Conservation (phyloP, 2,113 vertebrate genomes). For the Caranx melampygus region DNA sequence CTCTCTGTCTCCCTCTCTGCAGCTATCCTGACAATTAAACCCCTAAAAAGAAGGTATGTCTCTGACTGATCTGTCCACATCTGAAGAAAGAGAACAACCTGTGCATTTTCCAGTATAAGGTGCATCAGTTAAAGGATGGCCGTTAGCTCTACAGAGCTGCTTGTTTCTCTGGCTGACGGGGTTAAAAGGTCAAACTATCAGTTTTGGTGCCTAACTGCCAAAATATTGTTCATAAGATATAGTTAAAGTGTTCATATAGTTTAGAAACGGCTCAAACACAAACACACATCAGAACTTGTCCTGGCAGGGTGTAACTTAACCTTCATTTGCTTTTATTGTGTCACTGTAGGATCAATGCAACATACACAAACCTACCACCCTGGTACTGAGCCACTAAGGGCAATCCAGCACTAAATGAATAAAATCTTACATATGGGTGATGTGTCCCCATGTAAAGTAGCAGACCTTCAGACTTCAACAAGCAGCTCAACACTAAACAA, state of each 20-base stretch:
- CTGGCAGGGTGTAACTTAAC: too few species aligned
- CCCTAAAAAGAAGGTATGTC: neutral
- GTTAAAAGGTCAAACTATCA: slow-evolving; percentile 58
- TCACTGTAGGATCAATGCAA: too few species aligned
- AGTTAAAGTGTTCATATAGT: too few species aligned
- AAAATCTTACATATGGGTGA: neutral
- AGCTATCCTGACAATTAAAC: too few species aligned
- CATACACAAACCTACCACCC: too few species aligned
- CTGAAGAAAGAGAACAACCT: neutral
- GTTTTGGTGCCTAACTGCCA: slow-evolving; percentile 28
- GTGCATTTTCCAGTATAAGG: neutral
- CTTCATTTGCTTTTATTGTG: too few species aligned
- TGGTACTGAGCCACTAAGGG: too few species aligned
- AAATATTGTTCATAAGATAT: too few species aligned
- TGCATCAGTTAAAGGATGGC: slow-evolving; percentile 32
- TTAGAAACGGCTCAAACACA: too few species aligned
- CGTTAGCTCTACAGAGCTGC: neutral
- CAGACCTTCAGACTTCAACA: neutral
- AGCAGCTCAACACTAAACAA: slow-evolving; percentile 5
- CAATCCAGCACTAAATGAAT: too few species aligned
- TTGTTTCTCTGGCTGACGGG: slow-evolving; percentile 38
- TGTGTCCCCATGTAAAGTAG: neutral
- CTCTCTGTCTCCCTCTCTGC: too few species aligned
- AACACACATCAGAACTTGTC: neutral
- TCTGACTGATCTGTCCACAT: neutral